A percentile compares a stretch with the other conserved stretches of the same genome.
phyloP scores from a whole-genome alignment of 1,140 invertebrate species.

The Chlorops oryzae region DNA sequence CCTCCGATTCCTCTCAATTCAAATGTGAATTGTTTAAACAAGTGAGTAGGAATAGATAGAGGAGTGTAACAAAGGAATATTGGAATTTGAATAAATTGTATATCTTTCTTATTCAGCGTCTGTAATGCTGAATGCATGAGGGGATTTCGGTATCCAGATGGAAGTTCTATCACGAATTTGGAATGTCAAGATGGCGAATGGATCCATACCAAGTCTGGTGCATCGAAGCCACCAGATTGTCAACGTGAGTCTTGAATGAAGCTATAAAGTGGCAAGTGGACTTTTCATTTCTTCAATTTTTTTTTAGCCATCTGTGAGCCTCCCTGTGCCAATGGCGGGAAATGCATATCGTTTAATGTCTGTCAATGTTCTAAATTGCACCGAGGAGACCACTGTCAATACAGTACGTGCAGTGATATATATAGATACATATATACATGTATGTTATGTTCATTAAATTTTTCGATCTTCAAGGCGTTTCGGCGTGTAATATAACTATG shows the following conservation, averaged over 20 bases:
- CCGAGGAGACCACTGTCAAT: conserved; percentile 69
- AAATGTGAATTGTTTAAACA: conserved; percentile 55
- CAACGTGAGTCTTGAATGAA: conserved; percentile 50
- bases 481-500: conserved; percentile 34
- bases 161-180: conserved; percentile 55
- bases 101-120: too few species aligned
- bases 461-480: conserved; percentile 19
- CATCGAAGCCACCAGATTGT: conserved; percentile 56
- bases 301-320: conserved; percentile 63
- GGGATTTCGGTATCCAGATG: conserved; percentile 60
- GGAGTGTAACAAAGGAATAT: too few species aligned
- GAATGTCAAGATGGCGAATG: conserved; percentile 58
- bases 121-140: conserved; percentile 56
- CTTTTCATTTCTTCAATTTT: too few species aligned
- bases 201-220: conserved; percentile 52
- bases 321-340: conserved; percentile 68
- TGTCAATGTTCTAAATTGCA: conserved; percentile 70
- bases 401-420: conserved; percentile 59
- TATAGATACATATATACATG: too few species aligned
- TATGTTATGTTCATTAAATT: not conserved
- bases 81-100: too few species aligned
- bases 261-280: too few species aligned
- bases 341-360: conserved; percentile 64
- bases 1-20: conserved; percentile 62
- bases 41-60: too few species aligned